Conservation (phyloP, 2,888 invertebrate genomes). For the Urechis unicinctus region DNA sequence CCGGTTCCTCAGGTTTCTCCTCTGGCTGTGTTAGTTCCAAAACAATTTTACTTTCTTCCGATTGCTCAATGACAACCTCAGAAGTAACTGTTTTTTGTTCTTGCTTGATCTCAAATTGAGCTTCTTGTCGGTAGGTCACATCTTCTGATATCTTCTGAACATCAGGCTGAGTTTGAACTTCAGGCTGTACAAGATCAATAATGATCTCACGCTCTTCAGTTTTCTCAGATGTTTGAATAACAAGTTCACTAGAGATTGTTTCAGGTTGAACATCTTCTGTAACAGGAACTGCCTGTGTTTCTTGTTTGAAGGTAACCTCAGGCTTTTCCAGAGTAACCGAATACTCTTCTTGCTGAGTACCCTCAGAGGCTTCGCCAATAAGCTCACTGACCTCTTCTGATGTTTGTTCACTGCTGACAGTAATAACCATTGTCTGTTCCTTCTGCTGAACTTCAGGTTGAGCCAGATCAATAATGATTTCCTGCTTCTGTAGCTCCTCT, state of each 20-base stretch:
- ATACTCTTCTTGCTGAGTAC: conserved; percentile 14
- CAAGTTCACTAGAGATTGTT: conserved; percentile 12
- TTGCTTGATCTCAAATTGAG: too few species aligned
- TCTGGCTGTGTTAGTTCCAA: too few species aligned
- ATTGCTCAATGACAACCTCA: too few species aligned
- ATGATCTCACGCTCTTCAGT: conserved; percentile 4
- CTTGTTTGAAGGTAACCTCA: background rate
- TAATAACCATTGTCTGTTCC: too few species aligned
- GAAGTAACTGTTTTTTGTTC: too few species aligned
- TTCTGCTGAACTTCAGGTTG: conserved; percentile 1
- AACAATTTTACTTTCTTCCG: too few species aligned
- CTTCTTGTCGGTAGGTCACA: too few species aligned
- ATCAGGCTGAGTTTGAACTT: background rate
- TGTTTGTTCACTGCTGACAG: too few species aligned
- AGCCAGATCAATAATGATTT: conserved; percentile 8
- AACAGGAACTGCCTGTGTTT: background rate
- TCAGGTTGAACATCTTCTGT: conserved; percentile 15
- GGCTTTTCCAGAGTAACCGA: background rate
- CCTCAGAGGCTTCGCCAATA: conserved; percentile 7
- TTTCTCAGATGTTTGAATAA: background rate
- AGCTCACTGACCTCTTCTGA: too few species aligned
- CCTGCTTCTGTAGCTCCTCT: too few species aligned
- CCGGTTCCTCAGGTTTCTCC: too few species aligned
- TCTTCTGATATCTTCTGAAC: background rate
- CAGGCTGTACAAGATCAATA: conserved; percentile 6